Conservation (phyloP, 2,888 invertebrate species). For the Psylliodes chrysocephalus region DNA sequence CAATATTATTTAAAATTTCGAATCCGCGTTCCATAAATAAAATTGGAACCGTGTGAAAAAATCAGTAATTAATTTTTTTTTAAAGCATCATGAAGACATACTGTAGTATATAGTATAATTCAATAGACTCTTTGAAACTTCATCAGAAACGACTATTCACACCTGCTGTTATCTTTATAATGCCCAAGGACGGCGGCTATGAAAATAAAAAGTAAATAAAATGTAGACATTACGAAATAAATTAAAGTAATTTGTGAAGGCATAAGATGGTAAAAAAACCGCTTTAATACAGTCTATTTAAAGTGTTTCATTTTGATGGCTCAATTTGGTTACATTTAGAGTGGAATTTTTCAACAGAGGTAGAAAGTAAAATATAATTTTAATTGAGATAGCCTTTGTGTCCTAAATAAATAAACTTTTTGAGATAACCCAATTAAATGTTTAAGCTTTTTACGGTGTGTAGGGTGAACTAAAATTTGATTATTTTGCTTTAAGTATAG, state of each 20-base stretch:
- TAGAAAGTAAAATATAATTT: no score
- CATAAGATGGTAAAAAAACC: background rate
- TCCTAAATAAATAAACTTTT: no score
- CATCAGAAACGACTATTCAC: conserved; percentile 2
- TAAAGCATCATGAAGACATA: background rate
- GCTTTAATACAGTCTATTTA: background rate
- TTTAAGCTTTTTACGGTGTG: no score
- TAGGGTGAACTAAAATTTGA: no score
- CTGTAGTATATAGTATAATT: background rate
- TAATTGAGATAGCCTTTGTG: no score
- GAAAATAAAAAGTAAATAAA: conserved; percentile 4
- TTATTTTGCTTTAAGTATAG: no score
- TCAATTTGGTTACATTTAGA: background rate
- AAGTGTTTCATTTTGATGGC: background rate
- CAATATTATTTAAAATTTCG: no score
- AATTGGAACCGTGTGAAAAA: conserved; percentile 13
- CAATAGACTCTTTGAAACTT: conserved; percentile 6
- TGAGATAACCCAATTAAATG: background rate
- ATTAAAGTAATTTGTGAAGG: conserved; percentile 9
- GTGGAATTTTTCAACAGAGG: no score
- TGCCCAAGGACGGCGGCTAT: conserved; percentile 13
- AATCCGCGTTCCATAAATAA: background rate
- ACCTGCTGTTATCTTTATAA: conserved; percentile 20
- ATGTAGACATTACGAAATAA: conserved; percentile 10
- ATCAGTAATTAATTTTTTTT: conserved; percentile 1